Evolutionary conservation across 2,888 invertebrate genomes (phyloP), one percentile per base, ranked within the genome.

Genomic region (Linyphia triangularis): DNA sequence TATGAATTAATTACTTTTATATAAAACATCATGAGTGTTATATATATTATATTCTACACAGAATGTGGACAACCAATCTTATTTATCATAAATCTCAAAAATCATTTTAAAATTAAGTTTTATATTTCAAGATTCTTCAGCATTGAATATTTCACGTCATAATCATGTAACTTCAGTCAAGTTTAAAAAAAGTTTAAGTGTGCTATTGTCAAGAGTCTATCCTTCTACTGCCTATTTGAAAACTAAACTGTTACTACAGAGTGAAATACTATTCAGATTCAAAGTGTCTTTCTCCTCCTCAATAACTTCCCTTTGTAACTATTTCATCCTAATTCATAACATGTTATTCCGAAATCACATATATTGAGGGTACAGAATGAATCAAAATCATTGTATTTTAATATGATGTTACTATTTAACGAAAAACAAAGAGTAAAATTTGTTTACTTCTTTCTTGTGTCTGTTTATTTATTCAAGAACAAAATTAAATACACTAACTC

Each of bases 311-410:
- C n/a, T 77, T 26, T 77, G 61, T 77, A 77, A 77, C 24, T 77
- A 61, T 7, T 63, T 61, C 22, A 77, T 63, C 77, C 63, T 40
- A 77, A 77, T 63, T 26, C 51, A n/a, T 51, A 37, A 37, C 43
- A n/a, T 77, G 63, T 73, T 70, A 19, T 67, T 57, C 51, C 26
- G 28, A 30, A 73, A 26, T 73, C 28, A n/a, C 28, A 65, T 65
- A 63, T 65, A 51, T 51, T 51, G 51, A 51, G n/a, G 51, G 51
- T 51, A 69, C 33, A 75, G 75, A 88, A 88, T 69, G 81, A 78
- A 88, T 70, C 69, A 75, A 88, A 81, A 77, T 65, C 72, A 83
- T 77, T 83, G 88, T 88, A 88, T 88, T 88, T 88, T 88, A 88
- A 82, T 88, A 88, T 77, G 69, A 61, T 88, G 88, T 88, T 88